Evolutionary conservation across 1,140 invertebrate species (phyloP).

Genomic region (Acromyrmex echinatior): DNA sequence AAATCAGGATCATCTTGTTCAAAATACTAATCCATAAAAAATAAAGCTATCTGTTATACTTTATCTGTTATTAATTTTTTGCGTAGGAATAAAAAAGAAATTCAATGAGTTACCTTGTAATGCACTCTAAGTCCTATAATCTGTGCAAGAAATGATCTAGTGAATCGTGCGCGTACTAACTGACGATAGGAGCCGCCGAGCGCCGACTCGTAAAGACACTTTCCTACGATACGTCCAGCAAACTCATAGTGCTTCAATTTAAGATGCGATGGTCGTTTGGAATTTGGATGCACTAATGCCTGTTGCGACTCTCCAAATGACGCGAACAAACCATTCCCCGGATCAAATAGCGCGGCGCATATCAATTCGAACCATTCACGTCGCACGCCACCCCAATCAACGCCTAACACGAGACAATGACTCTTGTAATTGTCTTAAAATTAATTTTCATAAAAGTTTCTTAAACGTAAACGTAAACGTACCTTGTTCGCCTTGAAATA

Average conservation of each 20-base stretch:
- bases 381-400: constrained; percentile 97
- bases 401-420: constrained; percentile 86
- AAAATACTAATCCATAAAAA: constrained; percentile 91
- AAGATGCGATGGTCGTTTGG: constrained; percentile 90
- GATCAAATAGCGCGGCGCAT: constrained; percentile 95
- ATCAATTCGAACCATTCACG: constrained; percentile 98
- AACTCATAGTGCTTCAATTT: constrained; percentile 97
- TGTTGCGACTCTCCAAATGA: constrained; percentile 95
- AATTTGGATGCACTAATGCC: constrained; percentile 96
- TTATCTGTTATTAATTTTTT: constrained; percentile 10
- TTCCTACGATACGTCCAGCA: constrained; percentile 97
- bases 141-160: constrained; percentile 97
- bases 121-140: constrained; percentile 96
- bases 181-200: constrained; percentile 95
- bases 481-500: constrained; percentile 96
- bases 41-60: not conserved
- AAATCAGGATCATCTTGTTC: constrained; percentile 98
- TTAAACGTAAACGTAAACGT: constrained; percentile 41
- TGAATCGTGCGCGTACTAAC: constrained; percentile 95
- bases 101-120: constrained; percentile 90
- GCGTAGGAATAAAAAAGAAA: not conserved
- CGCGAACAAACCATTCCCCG: constrained; percentile 93
- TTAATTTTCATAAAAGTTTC: not conserved
- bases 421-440: not conserved
- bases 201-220: constrained; percentile 96